Evolutionary conservation across 2,888 invertebrate species (phyloP).

Genomic region (Emmelina monodactyla): DNA sequence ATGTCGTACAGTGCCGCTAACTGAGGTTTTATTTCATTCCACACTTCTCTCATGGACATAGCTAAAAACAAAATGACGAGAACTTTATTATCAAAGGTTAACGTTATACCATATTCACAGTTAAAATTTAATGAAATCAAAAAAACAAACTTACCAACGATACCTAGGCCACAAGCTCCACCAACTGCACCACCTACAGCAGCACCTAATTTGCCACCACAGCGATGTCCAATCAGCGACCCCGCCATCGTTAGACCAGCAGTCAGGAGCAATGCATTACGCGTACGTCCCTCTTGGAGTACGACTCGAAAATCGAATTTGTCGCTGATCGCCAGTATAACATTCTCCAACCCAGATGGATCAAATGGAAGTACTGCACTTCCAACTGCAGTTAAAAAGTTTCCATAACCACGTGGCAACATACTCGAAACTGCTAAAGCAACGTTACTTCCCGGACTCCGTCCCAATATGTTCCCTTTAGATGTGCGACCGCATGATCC

Average conservation of each 20-base stretch:
- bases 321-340: slow-evolving; percentile 40
- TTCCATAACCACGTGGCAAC: too few species aligned
- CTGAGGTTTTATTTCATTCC: slow-evolving; percentile 38
- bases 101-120: background rate
- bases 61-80: slow-evolving; percentile 23
- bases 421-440: too few species aligned
- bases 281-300: slow-evolving; percentile 26
- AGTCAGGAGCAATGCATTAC: slow-evolving; percentile 34
- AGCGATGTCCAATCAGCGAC: slow-evolving; percentile 41
- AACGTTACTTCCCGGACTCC: too few species aligned
- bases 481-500: too few species aligned
- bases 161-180: slow-evolving; percentile 45
- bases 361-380: too few species aligned
- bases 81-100: background rate
- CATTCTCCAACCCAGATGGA: slow-evolving; percentile 31
- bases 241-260: slow-evolving; percentile 44
- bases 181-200: slow-evolving; percentile 47
- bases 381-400: too few species aligned
- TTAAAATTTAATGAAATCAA: too few species aligned
- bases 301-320: slow-evolving; percentile 45
- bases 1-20: slow-evolving; percentile 40
- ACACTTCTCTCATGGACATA: slow-evolving; percentile 46
- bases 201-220: slow-evolving; percentile 46
- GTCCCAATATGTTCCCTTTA: too few species aligned
- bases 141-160: slow-evolving; percentile 32